Evolutionary conservation across 2,113 vertebrate species (phyloP).

Genomic region (Prunella fulvescens): DNA sequence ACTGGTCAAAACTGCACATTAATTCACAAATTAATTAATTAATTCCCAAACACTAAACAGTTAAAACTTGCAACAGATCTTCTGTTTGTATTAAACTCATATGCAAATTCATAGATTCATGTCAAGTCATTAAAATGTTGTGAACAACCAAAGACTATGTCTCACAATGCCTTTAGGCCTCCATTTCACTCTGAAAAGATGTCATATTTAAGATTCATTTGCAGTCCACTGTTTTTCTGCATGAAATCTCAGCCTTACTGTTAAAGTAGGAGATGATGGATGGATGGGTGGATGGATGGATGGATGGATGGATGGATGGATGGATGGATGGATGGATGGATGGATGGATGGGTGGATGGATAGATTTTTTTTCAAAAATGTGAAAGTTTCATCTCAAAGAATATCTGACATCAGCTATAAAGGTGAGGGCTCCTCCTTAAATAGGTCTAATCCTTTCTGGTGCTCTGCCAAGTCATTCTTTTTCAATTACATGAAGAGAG

Average conservation of each 20-base stretch:
- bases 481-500: not conserved
- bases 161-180: not conserved
- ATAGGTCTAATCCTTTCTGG: not conserved
- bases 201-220: not conserved
- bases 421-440: not conserved
- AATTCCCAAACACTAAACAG: not conserved
- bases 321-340: not conserved
- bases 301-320: not conserved
- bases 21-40: not conserved
- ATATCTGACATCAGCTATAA: not conserved
- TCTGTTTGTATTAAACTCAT: not conserved
- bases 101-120: not conserved
- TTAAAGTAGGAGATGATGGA: not conserved
- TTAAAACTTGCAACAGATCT: not conserved
- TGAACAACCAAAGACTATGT: not conserved
- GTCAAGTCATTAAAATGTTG: not conserved
- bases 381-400: not conserved
- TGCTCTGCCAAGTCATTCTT: not conserved
- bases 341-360: not conserved
- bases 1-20: not conserved
- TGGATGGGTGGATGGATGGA: not conserved
- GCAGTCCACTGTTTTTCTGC: not conserved
- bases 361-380: not conserved
- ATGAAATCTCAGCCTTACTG: not conserved
- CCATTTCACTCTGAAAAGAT: not conserved